Base-by-base conservation (phyloP, 2,113 vertebrate species). In the Penelope pileata region DNA sequence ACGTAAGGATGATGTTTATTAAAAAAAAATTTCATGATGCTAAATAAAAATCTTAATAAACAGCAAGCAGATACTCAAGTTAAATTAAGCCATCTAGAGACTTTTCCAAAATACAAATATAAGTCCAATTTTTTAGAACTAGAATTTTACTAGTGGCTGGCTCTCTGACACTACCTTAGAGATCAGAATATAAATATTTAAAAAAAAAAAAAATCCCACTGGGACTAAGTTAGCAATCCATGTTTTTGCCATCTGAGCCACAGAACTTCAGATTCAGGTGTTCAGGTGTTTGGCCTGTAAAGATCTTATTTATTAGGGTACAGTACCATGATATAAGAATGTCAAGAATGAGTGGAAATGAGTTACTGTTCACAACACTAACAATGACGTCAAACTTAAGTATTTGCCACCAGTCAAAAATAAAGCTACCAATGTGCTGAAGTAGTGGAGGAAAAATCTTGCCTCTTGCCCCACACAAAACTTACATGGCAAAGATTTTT, bases 21-120 rank as follows among this genome's bases (percentile, higher is more conserved):
- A 38, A 7, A 70, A 42, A 73, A 86, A 18, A 23, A 18, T 69
- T 48, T 36, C 12, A 21, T 64, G 32, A 32, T 10, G 58, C 3
- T 51, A 91, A n/a, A 51, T 67, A 29, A 79, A 90, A 82, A 83
- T 8, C 24, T 67, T 77, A 85, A 47, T 26, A 88, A 6, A 87
- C 16, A 74, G 45, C 50, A 79, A 74, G 16, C 18, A 88, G 40
- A 74, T 23, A 73, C 5, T 30, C 16, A 83, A 58, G 5, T 62
- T 83, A 38, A 70, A 11, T 32, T 54, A 80, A 45, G 74, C 13
- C 14, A 74, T 16, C 19, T 24, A 86, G 10, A 59, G 45, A 26
- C 34, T 68, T 17, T 70, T 72, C 8, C 10, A 50, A 73, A 64
- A 16, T 21, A 58, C 43, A 80, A 83, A 51, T 29, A 56, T 67